Evolutionary conservation across 2,888 invertebrate genomes (phyloP), one percentile per base, ranked within the genome.

Genomic region (Ypsolopha sequella): DNA sequence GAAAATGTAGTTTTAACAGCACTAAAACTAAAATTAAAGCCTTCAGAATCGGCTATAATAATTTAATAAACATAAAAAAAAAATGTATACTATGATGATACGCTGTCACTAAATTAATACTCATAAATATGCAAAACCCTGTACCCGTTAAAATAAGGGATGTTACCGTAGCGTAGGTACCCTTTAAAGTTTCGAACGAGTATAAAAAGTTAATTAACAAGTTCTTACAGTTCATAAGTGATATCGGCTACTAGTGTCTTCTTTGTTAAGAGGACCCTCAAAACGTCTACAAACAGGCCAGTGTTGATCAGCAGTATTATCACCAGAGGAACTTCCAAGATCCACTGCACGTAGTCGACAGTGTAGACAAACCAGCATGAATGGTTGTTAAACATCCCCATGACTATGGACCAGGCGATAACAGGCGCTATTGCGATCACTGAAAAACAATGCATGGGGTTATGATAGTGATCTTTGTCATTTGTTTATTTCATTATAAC

Each of bases 281-380:
- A 71, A 9, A 93, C 90, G 61, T 93, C 91, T 4, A 89, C 59
- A 51, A 92, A 84, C 0, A 93, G 80, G 0, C 81, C 59, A 0
- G 89, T 77, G 65, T 93, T 93, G 14, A 90, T 62, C 0, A 79
- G 52, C 24, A 92, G 70, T 58, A 91, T 88, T 6, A 75, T 62
- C n/a, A 91, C 70, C 46, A 91, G 78, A 4, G 90, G 90, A 9
- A 81, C 88, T 64, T 91, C 91, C 3, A 89, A 70, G 33, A 89
- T 80, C 90, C 91, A 91, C 60, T 91, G 91, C 48, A 88, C 73
- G 54, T 88, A 64, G 8, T 76, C 71, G 1, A 84, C 71, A 0
- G 82, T 80, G 60, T 90, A 89, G 1, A 89, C 88, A 50, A 89
- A 72, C 91, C 91, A 91, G 65, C 91, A 91, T 7, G 89, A 82